These are phyloP conservation scores for Molanna angustata DNA, from an alignment of 2,888 invertebrate species.

Conservation along the genomic window DNA sequence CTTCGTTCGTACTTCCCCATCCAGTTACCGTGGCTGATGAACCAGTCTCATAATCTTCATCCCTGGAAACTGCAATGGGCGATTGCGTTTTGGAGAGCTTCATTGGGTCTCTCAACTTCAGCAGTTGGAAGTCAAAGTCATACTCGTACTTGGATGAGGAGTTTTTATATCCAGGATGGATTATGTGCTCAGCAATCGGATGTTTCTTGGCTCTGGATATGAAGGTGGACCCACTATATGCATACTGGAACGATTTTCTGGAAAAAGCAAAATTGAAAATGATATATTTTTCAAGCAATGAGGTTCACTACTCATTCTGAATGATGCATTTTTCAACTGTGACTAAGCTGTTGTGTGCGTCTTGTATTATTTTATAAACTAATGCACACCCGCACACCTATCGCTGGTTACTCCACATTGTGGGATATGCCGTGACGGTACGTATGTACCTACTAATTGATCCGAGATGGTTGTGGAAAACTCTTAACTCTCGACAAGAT, in stretches of 20 bases:
- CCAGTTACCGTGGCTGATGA: slow-evolving; percentile 48
- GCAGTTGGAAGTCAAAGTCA: slow-evolving; percentile 27
- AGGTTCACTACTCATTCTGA: too few relatives aligned
- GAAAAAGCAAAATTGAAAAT: background rate
- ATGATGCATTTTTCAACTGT: too few relatives aligned
- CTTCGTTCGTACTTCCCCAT: slow-evolving; percentile 42
- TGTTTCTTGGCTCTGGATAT: slow-evolving; percentile 7
- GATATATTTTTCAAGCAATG: too few relatives aligned
- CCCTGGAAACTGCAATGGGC: slow-evolving; percentile 45
- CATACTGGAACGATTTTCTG: background rate
- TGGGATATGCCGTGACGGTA: too few relatives aligned
- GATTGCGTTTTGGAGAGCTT: slow-evolving; percentile 43
- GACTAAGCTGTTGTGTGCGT: too few relatives aligned
- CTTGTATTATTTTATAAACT: too few relatives aligned
- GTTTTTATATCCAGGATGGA: slow-evolving; percentile 17
- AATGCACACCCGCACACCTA: too few relatives aligned
- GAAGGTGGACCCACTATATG: slow-evolving; percentile 15
- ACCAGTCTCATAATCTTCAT: slow-evolving; percentile 48
- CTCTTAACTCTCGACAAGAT: too few relatives aligned
- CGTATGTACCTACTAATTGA: too few relatives aligned
- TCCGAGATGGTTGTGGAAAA: too few relatives aligned
- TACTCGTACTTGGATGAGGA: slow-evolving; percentile 1
- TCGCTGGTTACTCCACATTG: too few relatives aligned
- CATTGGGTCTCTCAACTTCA: slow-evolving; percentile 36
- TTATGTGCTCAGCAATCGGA: slow-evolving; percentile 14